A percentile compares a stretch with the other conserved stretches of the same genome.
Evolutionary conservation across 2,113 vertebrate genomes (phyloP).

Genomic region (Guaruba guarouba): DNA sequence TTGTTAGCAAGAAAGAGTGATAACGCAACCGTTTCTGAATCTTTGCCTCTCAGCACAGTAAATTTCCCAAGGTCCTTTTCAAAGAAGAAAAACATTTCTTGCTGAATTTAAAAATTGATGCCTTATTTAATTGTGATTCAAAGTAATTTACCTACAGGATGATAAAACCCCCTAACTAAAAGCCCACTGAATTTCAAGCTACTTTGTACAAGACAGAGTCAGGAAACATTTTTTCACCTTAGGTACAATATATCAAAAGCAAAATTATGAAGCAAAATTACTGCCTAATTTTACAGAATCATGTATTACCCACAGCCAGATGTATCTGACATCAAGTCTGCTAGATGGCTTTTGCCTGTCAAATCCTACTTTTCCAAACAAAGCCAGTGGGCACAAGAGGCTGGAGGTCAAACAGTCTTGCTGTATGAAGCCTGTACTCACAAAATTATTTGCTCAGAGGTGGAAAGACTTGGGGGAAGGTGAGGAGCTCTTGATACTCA

Average conservation of each 20-base stretch:
- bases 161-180: background rate
- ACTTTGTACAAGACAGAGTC: background rate
- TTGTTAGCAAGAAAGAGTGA: background rate
- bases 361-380: background rate
- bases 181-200: background rate
- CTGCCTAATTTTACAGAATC: background rate
- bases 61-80: background rate
- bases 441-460: background rate
- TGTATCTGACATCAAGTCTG: background rate
- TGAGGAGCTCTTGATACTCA: background rate
- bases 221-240: background rate
- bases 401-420: background rate
- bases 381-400: background rate
- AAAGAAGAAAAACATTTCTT: background rate
- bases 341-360: background rate
- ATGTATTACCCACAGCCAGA: background rate
- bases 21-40: background rate
- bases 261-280: background rate
- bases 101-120: background rate
- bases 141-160: background rate
- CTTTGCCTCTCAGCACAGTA: background rate
- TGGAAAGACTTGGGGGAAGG: background rate
- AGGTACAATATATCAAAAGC: background rate
- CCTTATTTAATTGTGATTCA: background rate
- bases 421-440: background rate